phyloP scores from a whole-genome alignment of 2,797 vertebrate genomes.

The Oryzias dopingdopingensis region DNA sequence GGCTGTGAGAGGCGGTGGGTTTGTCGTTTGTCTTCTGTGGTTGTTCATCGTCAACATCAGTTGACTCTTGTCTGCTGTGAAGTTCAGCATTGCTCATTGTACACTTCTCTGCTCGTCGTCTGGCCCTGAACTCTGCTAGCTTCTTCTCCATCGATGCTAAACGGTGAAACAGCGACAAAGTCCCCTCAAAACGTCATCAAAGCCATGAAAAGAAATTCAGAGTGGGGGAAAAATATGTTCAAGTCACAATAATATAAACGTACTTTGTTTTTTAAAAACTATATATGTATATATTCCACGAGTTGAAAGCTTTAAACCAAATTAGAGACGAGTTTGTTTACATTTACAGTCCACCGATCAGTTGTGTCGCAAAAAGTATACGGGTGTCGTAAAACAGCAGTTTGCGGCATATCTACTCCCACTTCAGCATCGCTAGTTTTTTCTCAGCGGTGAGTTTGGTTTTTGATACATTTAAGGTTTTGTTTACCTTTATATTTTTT shows the following conservation, averaged over 20 bases:
- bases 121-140: slow-evolving; percentile 76
- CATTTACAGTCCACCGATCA: slow-evolving; percentile 22
- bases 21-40: slow-evolving; percentile 2
- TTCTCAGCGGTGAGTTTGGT: slow-evolving; percentile 43
- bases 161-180: background rate
- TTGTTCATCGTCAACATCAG: background rate
- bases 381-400: slow-evolving; percentile 28
- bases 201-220: background rate
- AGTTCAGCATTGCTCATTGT: background rate
- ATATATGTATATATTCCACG: background rate
- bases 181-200: background rate
- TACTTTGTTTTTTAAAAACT: background rate
- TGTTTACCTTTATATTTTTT: background rate
- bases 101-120: slow-evolving; percentile 53
- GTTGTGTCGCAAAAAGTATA: slow-evolving; percentile 26
- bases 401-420: slow-evolving; percentile 11
- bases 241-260: background rate
- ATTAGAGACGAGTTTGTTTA: slow-evolving; percentile 45
- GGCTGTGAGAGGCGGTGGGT: background rate
- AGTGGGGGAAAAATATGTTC: background rate
- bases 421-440: slow-evolving; percentile 25
- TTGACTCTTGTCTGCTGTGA: background rate
- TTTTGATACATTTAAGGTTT: background rate
- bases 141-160: slow-evolving; percentile 72
- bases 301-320: background rate